Evolutionary conservation across 1,140 invertebrate genomes (phyloP).

Genomic region (Penaeus vannamei): DNA sequence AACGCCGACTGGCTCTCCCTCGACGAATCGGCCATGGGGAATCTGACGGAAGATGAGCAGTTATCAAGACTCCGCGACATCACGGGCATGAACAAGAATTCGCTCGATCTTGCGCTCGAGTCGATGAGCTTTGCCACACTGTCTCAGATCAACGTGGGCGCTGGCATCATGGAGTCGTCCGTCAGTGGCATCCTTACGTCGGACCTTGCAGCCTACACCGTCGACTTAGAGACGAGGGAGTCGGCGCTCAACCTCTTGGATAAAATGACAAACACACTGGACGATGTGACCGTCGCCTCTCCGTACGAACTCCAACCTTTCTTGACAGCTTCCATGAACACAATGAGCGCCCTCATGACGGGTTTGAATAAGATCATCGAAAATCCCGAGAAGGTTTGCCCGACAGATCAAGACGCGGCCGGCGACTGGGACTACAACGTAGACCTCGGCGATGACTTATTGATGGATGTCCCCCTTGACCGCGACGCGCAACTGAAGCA

Average conservation of each 20-base stretch:
- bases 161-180: conserved; percentile 23
- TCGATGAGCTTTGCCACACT: conserved; percentile 38
- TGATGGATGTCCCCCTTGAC: neutral
- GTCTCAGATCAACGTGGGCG: conserved; percentile 31
- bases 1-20: conserved; percentile 43
- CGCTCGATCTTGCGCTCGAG: neutral
- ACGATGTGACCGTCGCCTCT: neutral
- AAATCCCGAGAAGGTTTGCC: conserved; percentile 12
- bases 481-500: conserved; percentile 1
- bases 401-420: neutral
- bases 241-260: conserved; percentile 8
- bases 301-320: conserved; percentile 33
- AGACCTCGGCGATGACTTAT: neutral
- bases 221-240: conserved; percentile 38
- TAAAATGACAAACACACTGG: conserved; percentile 25
- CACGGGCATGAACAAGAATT: conserved; percentile 27
- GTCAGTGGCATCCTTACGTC: conserved; percentile 19
- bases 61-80: conserved; percentile 1
- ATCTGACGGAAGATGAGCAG: neutral
- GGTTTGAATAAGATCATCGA: conserved; percentile 39
- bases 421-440: conserved; percentile 15
- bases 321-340: conserved; percentile 1
- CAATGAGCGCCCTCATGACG: neutral
- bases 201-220: conserved; percentile 30
- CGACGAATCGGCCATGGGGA: neutral